phyloP scores from a whole-genome alignment of 1,140 invertebrate species.

The Leptinotarsa texana region DNA sequence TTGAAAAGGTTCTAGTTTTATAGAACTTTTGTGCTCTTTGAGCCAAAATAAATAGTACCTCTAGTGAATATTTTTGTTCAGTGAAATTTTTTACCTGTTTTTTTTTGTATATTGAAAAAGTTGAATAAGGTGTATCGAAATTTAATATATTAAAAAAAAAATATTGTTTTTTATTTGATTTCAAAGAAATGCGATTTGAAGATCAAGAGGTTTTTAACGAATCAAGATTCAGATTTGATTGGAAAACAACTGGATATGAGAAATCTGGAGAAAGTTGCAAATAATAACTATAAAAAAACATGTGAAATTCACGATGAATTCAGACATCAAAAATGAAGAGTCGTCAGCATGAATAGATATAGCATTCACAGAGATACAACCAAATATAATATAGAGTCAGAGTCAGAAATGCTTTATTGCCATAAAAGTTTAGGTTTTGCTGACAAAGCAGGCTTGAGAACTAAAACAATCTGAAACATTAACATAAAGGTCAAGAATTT shows the following conservation, averaged over 20 bases:
- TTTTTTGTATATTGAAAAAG: neutral
- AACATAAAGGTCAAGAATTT: too few relatives aligned
- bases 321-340: too few relatives aligned
- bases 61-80: neutral
- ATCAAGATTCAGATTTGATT: neutral
- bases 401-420: too few relatives aligned
- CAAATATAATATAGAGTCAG: too few relatives aligned
- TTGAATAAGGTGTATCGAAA: neutral
- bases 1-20: constrained; percentile 15
- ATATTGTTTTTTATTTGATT: neutral
- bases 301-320: constrained; percentile 55
- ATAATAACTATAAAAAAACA: neutral
- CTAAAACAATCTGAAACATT: too few relatives aligned
- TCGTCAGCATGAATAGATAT: too few relatives aligned
- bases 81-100: neutral
- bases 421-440: too few relatives aligned
- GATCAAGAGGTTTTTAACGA: too few relatives aligned
- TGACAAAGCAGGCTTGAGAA: too few relatives aligned
- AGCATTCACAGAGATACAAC: too few relatives aligned
- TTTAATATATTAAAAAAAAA: neutral
- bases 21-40: constrained; percentile 9
- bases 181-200: too few relatives aligned
- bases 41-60: neutral
- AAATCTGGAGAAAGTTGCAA: neutral
- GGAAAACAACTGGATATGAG: neutral